Evolutionary conservation across 2,797 vertebrate genomes (phyloP), one percentile per base, ranked within the genome.

Genomic region (Rhinophrynus dorsalis): DNA sequence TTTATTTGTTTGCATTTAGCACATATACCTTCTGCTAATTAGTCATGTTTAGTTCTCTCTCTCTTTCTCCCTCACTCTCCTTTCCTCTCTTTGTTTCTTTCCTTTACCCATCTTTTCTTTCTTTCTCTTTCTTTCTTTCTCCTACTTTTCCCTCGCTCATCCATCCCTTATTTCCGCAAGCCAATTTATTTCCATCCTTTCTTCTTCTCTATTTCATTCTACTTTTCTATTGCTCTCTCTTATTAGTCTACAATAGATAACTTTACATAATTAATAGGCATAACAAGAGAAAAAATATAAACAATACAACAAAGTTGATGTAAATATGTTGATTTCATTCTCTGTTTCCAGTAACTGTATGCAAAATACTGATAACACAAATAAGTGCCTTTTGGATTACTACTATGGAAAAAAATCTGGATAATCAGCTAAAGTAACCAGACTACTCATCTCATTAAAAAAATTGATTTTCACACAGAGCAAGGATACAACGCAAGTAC

Each of bases 1-100:
- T 64, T 55, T 64, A 26, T 71, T 75, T 81, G 77, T 81, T 85
- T 82, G 44, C 29, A 81, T 84, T 79, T 77, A 81, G 38, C 24
- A 75, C 15, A 76, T 74, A 76, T 52, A 76, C 77, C 78, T 68
- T 76, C 51, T 55, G 33, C 27, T 80, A 82, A 82, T 82, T 81
- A 76, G 79, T 84, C 40, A 73, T 73, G 32, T 13, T 63, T 32
- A 72, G 9, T 64, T 59, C 48, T 65, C 61, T 69, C 71, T 38
- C 2, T 12, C 11, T 45, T 66, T 51, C 2, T 51, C 2, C 27
- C 12, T 50, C n/a, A 4, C 4, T 15, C 3, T 6, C 7, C 13
- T 40, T 6, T 10, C n/a, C 15, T 44, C 15, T 6, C 15, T 18
- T 1, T 42, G 2, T 42, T 2, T 18, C 17, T 44, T 6, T 44